phyloP scores from a whole-genome alignment of 2,797 vertebrate genomes.

The Cyprinella venusta region DNA sequence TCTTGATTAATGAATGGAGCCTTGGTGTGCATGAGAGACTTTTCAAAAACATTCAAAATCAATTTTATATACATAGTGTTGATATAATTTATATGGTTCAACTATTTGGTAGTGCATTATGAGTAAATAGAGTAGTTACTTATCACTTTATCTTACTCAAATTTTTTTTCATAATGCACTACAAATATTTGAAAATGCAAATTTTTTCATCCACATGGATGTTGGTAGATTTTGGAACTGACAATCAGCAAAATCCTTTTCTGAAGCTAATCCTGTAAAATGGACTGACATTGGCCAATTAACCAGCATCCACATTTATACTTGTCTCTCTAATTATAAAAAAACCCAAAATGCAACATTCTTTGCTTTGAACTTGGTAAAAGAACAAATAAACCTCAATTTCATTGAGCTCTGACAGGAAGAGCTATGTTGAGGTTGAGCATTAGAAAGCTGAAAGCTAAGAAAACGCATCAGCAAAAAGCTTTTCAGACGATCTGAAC shows the following conservation, averaged over 20 bases:
- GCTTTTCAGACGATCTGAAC: background rate
- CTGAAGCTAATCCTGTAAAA: background rate
- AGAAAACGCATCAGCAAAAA: constrained; percentile 27
- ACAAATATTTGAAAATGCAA: background rate
- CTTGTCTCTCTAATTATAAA: background rate
- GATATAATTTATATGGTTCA: background rate
- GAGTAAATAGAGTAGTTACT: too few relatives aligned
- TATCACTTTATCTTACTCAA: background rate
- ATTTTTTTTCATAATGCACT: background rate
- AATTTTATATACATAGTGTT: background rate
- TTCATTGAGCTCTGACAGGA: constrained; percentile 24
- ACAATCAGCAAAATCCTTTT: background rate
- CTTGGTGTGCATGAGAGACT: background rate
- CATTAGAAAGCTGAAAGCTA: constrained; percentile 1
- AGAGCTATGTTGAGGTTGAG: constrained; percentile 24
- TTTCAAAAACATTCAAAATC: background rate
- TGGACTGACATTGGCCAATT: background rate
- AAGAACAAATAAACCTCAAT: constrained; percentile 10
- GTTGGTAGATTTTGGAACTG: background rate
- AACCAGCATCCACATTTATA: background rate
- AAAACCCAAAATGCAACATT: background rate
- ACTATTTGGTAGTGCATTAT: too few relatives aligned
- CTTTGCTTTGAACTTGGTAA: constrained; percentile 18
- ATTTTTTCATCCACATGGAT: background rate
- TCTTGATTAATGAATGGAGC: background rate